Evolutionary conservation across 2,113 vertebrate species (phyloP), one percentile per base, ranked within the genome.

Genomic region (Catharus fuscescens): DNA sequence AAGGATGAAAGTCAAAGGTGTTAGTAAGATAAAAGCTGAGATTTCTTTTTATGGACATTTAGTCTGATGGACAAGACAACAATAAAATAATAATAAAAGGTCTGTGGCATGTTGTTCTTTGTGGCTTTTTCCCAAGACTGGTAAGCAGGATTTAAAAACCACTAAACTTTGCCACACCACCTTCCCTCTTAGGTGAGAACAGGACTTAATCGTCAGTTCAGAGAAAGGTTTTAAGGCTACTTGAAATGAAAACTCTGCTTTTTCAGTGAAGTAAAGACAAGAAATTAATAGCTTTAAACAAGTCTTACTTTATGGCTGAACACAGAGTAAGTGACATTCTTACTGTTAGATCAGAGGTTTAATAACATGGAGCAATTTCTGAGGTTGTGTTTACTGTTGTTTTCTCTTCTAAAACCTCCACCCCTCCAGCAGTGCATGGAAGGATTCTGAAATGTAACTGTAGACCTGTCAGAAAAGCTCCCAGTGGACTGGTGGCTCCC

Each of bases 381-480:
- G 69, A 81, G 86, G 29, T 86, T 91, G 45, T 77, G 44, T 92
- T 94, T 73, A 64, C 78, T 70, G 25, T 81, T 91, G 60, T 85
- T 73, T 69, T 90, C 50, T 80, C 57, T 74, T 66, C 69, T 80
- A 29, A 94, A 94, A 72, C 64, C 36, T 65, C 13, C 54, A 28
- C 70, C 82, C 53, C 74, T 85, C 44, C 48, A 36, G 15, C 92
- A 85, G 70, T 40, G 24, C 53, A 15, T 60, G 87, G 92, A 85
- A 90, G 90, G 70, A 87, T 32, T 60, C 82, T 88, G 86, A 62
- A 72, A 77, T 78, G 36, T 77, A 40, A 47, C 40, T 83, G 59
- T 67, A 92, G 72, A 83, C 72, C 81, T 77, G 62, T 83, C 86
- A 90, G 18, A 83, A 70, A 52, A 90, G 89, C 78, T 87, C 62